A percentile compares a stretch with the other conserved stretches of the same genome.
Conservation (phyloP, 2,113 vertebrate species). For the Lynx canadensis region DNA sequence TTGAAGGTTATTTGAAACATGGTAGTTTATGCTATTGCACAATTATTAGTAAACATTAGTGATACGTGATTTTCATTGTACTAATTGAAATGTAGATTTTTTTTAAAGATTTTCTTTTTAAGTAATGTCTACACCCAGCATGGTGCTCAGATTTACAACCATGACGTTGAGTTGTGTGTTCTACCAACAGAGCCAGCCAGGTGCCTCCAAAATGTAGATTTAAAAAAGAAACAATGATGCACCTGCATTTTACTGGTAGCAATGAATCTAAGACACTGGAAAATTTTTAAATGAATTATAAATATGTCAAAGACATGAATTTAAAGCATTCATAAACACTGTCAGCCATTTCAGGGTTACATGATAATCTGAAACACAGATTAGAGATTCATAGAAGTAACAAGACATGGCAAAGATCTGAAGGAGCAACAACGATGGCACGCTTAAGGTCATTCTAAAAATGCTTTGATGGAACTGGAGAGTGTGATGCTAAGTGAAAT, state of each 20-base stretch:
- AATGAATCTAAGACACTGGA: background rate
- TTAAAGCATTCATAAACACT: background rate
- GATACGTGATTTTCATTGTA: background rate
- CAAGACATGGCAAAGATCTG: background rate
- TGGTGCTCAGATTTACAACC: too few relatives aligned
- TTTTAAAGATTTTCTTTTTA: too few relatives aligned
- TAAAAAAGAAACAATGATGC: background rate
- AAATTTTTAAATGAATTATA: background rate
- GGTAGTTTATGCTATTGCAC: background rate
- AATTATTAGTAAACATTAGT: background rate
- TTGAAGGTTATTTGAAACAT: background rate
- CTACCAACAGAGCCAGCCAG: too few relatives aligned
- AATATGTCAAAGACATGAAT: background rate
- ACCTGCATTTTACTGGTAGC: background rate
- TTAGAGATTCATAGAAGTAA: background rate
- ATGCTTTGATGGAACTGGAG: too few relatives aligned
- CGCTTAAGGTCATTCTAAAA: background rate
- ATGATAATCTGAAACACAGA: background rate
- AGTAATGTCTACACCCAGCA: too few relatives aligned
- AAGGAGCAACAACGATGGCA: background rate
- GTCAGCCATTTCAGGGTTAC: background rate
- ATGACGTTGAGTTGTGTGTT: too few relatives aligned
- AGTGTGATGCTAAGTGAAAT: too few relatives aligned
- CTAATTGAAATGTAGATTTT: background rate
- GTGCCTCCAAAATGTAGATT: background rate